Evolutionary conservation across 1,140 invertebrate genomes (phyloP).

Genomic region (Pomacea maculata): DNA sequence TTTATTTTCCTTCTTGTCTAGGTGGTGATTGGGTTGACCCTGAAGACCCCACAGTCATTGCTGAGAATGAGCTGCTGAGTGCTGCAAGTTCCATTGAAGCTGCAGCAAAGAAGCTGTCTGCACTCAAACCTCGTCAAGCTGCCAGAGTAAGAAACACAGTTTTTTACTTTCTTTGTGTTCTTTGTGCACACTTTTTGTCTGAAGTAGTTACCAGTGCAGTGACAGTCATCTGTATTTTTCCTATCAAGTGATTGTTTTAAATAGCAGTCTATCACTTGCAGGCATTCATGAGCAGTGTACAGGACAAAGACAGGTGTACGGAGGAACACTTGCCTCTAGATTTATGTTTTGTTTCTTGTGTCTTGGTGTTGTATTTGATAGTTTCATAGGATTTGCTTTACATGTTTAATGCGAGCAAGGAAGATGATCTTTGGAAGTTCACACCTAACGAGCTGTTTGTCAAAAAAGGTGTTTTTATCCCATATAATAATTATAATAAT

Average conservation of each 20-base stretch:
- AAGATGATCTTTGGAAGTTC: too few relatives aligned
- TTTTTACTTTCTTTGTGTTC: conserved; percentile 6
- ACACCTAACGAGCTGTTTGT: too few relatives aligned
- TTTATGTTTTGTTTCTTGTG: too few relatives aligned
- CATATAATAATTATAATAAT: too few relatives aligned
- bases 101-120: conserved; percentile 93
- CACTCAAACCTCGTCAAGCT: conserved; percentile 79
- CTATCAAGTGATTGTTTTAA: neutral
- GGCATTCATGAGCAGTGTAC: too few relatives aligned
- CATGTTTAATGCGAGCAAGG: too few relatives aligned
- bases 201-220: neutral
- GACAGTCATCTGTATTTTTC: neutral
- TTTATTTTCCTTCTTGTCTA: conserved; percentile 17
- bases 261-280: too few relatives aligned
- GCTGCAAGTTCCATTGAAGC: conserved; percentile 98
- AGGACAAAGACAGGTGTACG: too few relatives aligned
- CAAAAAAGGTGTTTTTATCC: too few relatives aligned
- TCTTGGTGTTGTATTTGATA: too few relatives aligned
- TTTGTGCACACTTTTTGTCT: neutral
- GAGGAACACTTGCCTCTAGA: too few relatives aligned
- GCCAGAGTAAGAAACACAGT: conserved; percentile 50
- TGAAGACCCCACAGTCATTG: conserved; percentile 96
- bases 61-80: conserved; percentile 96
- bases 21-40: conserved; percentile 93
- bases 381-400: too few relatives aligned